phyloP scores from a whole-genome alignment of 2,888 invertebrate genomes.

The Alcis repandata region DNA sequence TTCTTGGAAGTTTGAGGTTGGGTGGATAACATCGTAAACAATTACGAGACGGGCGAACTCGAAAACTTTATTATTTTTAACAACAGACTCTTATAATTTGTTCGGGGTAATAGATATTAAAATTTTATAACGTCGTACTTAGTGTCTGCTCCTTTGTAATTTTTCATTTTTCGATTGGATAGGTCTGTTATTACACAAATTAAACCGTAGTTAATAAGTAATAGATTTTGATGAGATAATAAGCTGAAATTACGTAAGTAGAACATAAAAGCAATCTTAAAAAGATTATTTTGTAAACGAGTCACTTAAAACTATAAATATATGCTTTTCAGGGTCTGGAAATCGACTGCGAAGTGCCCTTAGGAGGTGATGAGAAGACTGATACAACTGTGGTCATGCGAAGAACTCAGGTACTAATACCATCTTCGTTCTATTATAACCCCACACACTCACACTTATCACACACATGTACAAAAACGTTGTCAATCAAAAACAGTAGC shows the following conservation, averaged over 20 bases:
- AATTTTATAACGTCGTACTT: not conserved
- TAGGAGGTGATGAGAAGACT: conserved; percentile 54
- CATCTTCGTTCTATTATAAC: no score
- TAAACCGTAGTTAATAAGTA: not conserved
- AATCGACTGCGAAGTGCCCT: conserved; percentile 62
- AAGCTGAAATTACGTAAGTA: not conserved
- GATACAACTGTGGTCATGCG: conserved; percentile 56
- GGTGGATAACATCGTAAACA: conserved; percentile 11
- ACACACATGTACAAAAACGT: no score
- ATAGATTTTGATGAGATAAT: not conserved
- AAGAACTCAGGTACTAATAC: conserved; percentile 58
- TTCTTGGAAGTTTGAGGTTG: conserved; percentile 1
- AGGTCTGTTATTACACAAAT: not conserved
- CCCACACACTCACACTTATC: no score
- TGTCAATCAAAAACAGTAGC: no score
- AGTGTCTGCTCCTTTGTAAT: not conserved
- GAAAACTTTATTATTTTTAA: conserved; percentile 2
- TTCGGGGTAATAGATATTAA: not conserved
- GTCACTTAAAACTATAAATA: not conserved
- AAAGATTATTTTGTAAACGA: no score
- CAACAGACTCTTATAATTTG: not conserved
- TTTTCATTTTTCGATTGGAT: not conserved
- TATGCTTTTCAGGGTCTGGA: conserved; percentile 61
- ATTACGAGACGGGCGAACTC: conserved; percentile 1
- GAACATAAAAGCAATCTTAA: not conserved